These are phyloP conservation scores for Lagenorhynchus albirostris DNA, from an alignment of 2,113 vertebrate genomes.

Conservation along the genomic window DNA sequence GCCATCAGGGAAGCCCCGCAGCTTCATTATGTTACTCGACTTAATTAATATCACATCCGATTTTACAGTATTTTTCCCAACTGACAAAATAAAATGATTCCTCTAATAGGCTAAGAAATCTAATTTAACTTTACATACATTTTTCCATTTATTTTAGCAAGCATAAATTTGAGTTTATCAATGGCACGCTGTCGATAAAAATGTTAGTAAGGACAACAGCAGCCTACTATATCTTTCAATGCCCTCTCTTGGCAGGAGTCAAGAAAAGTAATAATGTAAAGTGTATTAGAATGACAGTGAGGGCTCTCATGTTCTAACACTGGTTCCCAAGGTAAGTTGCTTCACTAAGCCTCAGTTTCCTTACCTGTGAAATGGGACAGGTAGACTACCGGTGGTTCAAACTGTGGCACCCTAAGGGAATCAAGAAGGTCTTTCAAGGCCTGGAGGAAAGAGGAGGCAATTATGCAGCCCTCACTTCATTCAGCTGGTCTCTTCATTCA, in stretches of 20 bases:
- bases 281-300: background rate
- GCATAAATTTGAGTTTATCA: conserved; percentile 7
- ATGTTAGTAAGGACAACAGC: conserved; percentile 22
- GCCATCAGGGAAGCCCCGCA: background rate
- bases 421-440: background rate
- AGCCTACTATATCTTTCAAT: background rate
- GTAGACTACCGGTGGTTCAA: background rate
- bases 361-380: background rate
- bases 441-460: background rate
- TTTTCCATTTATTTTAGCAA: conserved; percentile 55
- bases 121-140: conserved; percentile 63
- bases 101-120: conserved; percentile 65
- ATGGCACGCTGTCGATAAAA: conserved; percentile 41
- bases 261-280: conserved; percentile 18
- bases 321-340: background rate
- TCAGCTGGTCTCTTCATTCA: background rate
- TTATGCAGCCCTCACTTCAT: background rate
- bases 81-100: conserved; percentile 58
- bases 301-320: background rate
- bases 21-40: conserved; percentile 57
- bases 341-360: background rate
- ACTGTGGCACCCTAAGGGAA: background rate
- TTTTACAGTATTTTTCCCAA: conserved; percentile 67
- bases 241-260: background rate
- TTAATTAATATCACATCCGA: conserved; percentile 67